A percentile compares a stretch with the other conserved stretches of the same genome.
Evolutionary conservation across 2,797 vertebrate genomes (phyloP).

Genomic region (Miichthys miiuy): DNA sequence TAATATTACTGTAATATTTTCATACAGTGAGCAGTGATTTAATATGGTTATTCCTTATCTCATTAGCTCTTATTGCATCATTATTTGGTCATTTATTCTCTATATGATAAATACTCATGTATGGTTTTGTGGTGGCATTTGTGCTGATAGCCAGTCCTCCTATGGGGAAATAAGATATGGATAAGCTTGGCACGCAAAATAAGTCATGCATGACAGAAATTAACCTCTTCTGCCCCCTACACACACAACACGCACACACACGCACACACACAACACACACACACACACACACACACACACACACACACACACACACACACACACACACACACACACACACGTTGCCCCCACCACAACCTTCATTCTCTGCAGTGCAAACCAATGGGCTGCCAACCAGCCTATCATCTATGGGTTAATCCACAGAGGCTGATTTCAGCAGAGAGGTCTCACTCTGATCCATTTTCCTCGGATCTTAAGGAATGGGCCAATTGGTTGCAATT

Average conservation of each 20-base stretch:
- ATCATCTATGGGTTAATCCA: conserved; percentile 55
- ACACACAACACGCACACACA: background rate
- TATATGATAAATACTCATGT: conserved; percentile 13
- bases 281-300: background rate
- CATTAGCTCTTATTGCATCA: background rate
- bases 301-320: conserved; percentile 28
- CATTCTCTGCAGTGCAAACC: conserved; percentile 58
- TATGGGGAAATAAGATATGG: conserved; percentile 74
- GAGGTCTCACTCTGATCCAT: conserved; percentile 61
- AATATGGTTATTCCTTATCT: background rate
- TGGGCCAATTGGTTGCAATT: background rate
- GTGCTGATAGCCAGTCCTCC: conserved; percentile 26
- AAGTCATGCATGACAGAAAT: conserved; percentile 77
- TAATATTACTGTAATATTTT: background rate
- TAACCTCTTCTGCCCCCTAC: conserved; percentile 67
- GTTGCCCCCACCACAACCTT: conserved; percentile 54
- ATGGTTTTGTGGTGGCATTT: conserved; percentile 16
- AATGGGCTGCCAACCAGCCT: conserved; percentile 49
- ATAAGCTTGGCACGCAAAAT: conserved; percentile 78
- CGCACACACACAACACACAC: no score
- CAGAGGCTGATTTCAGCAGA: background rate
- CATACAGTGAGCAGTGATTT: background rate
- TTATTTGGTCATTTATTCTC: conserved; percentile 9
- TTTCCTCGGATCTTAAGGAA: conserved; percentile 8
- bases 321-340: conserved; percentile 38